Evolutionary conservation across 2,797 vertebrate genomes (phyloP).

Genomic region (Coccyzus lansbergi): DNA sequence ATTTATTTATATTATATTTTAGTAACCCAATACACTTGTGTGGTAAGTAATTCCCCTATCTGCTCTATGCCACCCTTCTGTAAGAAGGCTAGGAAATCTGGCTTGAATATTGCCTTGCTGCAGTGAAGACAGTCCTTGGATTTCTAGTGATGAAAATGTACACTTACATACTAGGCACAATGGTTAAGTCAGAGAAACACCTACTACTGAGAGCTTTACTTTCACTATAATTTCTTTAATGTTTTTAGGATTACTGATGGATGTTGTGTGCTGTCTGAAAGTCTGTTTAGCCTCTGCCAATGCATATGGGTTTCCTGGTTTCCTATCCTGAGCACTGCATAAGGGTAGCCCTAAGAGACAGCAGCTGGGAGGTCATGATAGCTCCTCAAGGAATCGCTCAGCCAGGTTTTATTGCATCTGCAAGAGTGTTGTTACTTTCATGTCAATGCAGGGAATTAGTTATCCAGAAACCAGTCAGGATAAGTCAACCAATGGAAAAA

Average conservation of each 20-base stretch:
- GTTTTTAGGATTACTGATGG: neutral
- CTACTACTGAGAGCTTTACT: neutral
- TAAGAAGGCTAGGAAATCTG: neutral
- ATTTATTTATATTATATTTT: no score
- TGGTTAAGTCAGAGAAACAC: neutral
- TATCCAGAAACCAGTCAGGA: neutral
- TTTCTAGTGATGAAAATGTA: neutral
- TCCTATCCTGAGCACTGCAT: neutral
- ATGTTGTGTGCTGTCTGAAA: neutral
- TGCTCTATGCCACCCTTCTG: neutral
- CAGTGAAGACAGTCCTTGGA: neutral
- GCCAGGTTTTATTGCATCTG: neutral
- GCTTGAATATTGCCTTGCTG: neutral
- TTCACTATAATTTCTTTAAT: neutral
- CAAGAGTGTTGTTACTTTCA: neutral
- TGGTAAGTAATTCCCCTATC: neutral
- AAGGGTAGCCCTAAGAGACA: neutral
- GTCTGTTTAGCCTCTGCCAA: neutral
- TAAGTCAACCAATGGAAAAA: neutral
- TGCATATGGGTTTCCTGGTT: neutral
- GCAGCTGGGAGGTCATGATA: neutral
- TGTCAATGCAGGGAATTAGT: neutral
- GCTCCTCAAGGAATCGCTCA: neutral
- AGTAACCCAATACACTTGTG: neutral
- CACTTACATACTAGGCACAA: neutral